Conservation (phyloP, 2,797 vertebrate species). For the Urocyon cinereoargenteus region DNA sequence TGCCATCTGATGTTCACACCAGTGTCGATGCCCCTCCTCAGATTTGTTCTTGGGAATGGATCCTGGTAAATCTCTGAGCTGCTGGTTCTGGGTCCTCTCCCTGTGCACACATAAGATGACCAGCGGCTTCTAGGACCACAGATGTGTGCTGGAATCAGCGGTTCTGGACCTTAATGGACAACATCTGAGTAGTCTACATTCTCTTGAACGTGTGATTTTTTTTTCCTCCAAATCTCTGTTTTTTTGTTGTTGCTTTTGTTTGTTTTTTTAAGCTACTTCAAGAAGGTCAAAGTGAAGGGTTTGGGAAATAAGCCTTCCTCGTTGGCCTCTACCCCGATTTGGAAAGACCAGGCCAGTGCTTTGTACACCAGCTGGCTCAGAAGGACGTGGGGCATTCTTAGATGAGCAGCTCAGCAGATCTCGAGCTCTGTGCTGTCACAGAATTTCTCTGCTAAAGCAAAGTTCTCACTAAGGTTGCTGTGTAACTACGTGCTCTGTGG, state of each 20-base stretch:
- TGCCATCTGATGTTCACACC: background rate
- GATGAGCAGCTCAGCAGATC: slow-evolving; percentile 65
- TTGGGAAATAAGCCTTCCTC: slow-evolving; percentile 43
- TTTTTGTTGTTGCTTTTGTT: background rate
- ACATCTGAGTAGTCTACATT: background rate
- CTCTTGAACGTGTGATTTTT: slow-evolving; percentile 23
- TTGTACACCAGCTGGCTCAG: background rate
- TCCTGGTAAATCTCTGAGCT: background rate
- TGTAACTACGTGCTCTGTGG: background rate
- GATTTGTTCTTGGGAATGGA: background rate
- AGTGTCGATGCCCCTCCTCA: background rate
- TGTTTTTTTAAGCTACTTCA: slow-evolving; percentile 16
- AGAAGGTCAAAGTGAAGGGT: slow-evolving; percentile 29
- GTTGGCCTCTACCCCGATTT: background rate
- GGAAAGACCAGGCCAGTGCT: slow-evolving; percentile 13
- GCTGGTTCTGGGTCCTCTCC: background rate
- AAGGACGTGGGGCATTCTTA: slow-evolving; percentile 65
- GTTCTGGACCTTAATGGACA: slow-evolving; percentile 40
- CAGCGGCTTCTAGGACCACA: background rate
- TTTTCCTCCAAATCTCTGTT: background rate
- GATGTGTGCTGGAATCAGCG: background rate
- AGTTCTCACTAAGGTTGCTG: slow-evolving; percentile 38
- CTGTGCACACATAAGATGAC: background rate
- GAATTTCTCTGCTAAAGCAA: slow-evolving; percentile 58
- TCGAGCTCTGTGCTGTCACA: slow-evolving; percentile 12